Evolutionary conservation across 1,140 invertebrate species (phyloP), one percentile per base, ranked within the genome.

Genomic region (Trachymyrmex septentrionalis): DNA sequence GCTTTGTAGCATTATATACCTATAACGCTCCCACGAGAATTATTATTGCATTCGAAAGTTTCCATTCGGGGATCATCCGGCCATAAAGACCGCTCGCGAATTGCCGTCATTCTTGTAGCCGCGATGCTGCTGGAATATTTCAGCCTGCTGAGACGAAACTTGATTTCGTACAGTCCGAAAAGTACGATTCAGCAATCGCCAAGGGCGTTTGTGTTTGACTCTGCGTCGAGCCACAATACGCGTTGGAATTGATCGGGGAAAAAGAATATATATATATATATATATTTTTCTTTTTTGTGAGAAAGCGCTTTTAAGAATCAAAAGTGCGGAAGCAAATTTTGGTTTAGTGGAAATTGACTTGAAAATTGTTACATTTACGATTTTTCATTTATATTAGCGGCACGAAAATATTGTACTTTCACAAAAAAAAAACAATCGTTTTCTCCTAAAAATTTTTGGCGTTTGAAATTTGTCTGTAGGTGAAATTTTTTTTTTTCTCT

Each of bases 1-100:
- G 59, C 50, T 61, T 48, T 24, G 75, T 64, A 30, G 38, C 21
- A 66, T 86, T 82, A 82, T 81, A 81, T 69, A 53, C 77, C 75
- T 67, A 81, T 85, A 85, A 78, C 82, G 50, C 50, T 34, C 82
- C 61, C 75, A 73, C 21, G 59, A 66, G 82, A 85, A 85, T 85
- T 85, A 85, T 85, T 66, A 85, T 78, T 24, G 63, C 82, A 85
- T 78, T 85, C 48, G 73, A 78, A 85, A 85, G 82, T 85, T 85
- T 85, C 73, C 48, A 78, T 64, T 64, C 61, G 82, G 63, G 82
- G 48, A 85, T 78, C 73, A 64, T 53, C 16, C 61, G 73, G 30
- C 34, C 75, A 85, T 85, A 85, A 85, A 85, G 73, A 44, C 24
- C 48, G 59, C 48, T 24, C 72, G 75, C 82, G 82, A 78, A 85